A percentile compares a stretch with the other conserved stretches of the same genome.
Conservation (phyloP, 1,140 invertebrate genomes). For the Choristoneura fumiferana region DNA sequence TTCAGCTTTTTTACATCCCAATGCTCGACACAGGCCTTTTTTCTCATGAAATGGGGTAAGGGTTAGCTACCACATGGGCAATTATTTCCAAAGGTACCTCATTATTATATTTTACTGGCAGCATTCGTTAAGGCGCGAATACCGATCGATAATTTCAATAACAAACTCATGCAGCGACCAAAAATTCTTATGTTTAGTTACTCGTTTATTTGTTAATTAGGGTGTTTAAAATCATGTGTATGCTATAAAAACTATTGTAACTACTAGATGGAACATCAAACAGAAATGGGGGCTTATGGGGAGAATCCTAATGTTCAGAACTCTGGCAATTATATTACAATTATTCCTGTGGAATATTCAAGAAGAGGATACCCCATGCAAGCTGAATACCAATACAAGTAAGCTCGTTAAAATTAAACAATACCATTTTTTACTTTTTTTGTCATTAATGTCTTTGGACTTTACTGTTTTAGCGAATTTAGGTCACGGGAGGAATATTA, state of each 20-base stretch:
- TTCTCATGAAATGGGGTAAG: background rate
- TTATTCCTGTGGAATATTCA: constrained; percentile 75
- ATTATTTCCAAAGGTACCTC: no score
- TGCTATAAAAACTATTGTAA: constrained; percentile 24
- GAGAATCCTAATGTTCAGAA: constrained; percentile 70
- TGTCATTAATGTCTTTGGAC: background rate
- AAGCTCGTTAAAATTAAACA: constrained; percentile 27
- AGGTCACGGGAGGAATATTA: constrained; percentile 75
- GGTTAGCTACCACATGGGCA: no score
- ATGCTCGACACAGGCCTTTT: no score
- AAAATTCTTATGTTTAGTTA: constrained; percentile 14
- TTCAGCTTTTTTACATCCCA: no score
- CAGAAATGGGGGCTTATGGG: constrained; percentile 69
- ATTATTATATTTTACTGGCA: constrained; percentile 24
- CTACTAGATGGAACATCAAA: constrained; percentile 60
- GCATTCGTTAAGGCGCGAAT: constrained; percentile 38
- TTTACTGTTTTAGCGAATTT: constrained; percentile 61
- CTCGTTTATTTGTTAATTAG: background rate
- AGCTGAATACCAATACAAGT: constrained; percentile 77
- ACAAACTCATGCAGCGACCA: constrained; percentile 1
- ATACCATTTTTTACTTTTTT: constrained; percentile 15
- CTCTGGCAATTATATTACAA: constrained; percentile 73
- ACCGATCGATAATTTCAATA: constrained; percentile 52
- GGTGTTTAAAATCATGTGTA: background rate
- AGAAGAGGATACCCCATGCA: constrained; percentile 72